phyloP scores from a whole-genome alignment of 2,113 vertebrate species.

The Halichoeres trimaculatus region DNA sequence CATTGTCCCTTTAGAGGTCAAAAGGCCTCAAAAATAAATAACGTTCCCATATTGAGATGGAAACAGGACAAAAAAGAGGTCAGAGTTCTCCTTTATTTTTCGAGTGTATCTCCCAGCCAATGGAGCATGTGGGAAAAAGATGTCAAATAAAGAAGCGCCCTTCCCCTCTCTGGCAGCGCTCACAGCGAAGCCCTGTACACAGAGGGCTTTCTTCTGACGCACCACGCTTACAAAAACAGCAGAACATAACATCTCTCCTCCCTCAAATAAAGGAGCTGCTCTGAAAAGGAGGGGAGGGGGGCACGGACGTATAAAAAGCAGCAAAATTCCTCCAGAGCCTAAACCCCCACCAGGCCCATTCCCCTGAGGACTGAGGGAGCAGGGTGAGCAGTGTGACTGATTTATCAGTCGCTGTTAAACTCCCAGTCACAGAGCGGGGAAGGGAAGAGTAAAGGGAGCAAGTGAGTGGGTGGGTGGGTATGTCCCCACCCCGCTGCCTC shows the following conservation, averaged over 20 bases:
- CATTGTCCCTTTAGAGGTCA: conserved; percentile 66
- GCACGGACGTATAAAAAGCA: conserved; percentile 68
- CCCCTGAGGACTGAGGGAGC: conserved; percentile 75
- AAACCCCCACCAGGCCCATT: conserved; percentile 63
- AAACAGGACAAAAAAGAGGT: conserved; percentile 37
- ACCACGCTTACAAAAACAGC: conserved; percentile 83
- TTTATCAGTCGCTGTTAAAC: conserved; percentile 79
- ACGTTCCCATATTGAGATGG: conserved; percentile 74
- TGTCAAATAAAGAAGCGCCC: conserved; percentile 79
- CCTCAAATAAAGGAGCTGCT: conserved; percentile 76
- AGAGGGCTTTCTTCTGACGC: conserved; percentile 83
- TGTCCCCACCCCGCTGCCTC: conserved; percentile 59
- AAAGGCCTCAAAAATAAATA: conserved; percentile 70
- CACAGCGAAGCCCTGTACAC: conserved; percentile 64
- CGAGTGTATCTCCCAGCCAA: conserved; percentile 79
- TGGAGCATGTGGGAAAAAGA: conserved; percentile 87
- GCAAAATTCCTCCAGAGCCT: conserved; percentile 75
- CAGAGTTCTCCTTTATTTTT: conserved; percentile 80
- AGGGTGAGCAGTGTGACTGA: conserved; percentile 72
- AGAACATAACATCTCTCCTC: conserved; percentile 83
- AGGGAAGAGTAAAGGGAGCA: conserved; percentile 17
- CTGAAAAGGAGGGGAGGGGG: conserved; percentile 72
- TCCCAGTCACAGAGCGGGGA: conserved; percentile 48
- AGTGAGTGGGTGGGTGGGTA: conserved; percentile 35
- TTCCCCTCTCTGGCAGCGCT: conserved; percentile 75